Base-by-base conservation (phyloP, 2,888 invertebrate genomes). In the Acholoe squamosa region DNA sequence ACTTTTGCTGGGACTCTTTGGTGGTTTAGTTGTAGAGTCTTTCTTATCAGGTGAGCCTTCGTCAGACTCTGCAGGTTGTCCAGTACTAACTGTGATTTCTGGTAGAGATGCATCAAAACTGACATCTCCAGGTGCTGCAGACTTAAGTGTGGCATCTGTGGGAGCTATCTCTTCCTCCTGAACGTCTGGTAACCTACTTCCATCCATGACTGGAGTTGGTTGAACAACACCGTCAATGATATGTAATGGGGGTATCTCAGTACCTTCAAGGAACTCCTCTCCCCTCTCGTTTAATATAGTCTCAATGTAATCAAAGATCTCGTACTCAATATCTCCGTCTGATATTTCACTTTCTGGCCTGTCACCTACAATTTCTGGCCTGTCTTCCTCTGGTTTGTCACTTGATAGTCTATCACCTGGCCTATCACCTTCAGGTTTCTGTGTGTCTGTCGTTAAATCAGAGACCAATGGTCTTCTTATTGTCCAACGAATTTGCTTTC, bases 271-370 rank as follows among this genome's bases (percentile, higher is more conserved):
- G 54, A 86, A 86, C 54, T 86, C 86, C 25, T 86, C 86, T 19
- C 86, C 56, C 31, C 86, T 86, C 33, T 86, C 86, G 86, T 86
- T 86, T 16, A 86, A 28, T 7, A 86, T 86, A 52, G 28, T 52
- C 52, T 86, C 86, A 14, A 25, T 10, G 28, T 86, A 86, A n/a
- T 86, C 86, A 31, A 86, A 52, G 14, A 54, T 52, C 31, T 86
- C 56, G 31, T 19, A 80, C 33, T 76, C 76, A 14, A n/a, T n/a
- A n/a, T 19, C n/a, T 61, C 19, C 61, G n/a, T 28, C 28, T 71
- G 43, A 43, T 3, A 43, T 43, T 3, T 43, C 43, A 43, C 43
- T 43, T 10, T 3, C 43, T 43, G 43, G 43, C 10, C 43, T 43
- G 43, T 43, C 43, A 43, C 43, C 43, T 7, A 7, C 43, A 43